Percentiles rank a stretch among this genome's conserved stretches.
These are phyloP conservation scores for Apotomis capreana DNA, from an alignment of 2,888 invertebrate genomes.

Conservation along the genomic window DNA sequence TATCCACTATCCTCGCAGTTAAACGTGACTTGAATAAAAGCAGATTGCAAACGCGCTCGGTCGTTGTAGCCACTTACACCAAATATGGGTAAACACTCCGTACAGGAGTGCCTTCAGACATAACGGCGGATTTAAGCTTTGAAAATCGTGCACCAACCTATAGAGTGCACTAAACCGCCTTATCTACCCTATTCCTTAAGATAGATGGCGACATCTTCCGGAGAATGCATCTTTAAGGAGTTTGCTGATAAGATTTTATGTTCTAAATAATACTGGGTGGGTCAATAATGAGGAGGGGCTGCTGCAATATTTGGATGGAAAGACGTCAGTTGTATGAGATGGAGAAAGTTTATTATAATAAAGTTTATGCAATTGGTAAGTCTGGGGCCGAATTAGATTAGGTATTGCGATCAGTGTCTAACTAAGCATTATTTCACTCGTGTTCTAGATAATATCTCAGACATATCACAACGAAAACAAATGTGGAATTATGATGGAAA, in stretches of 20 bases:
- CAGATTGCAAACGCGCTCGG: slow-evolving; percentile 46
- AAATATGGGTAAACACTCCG: slow-evolving; percentile 45
- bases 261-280: slow-evolving; percentile 61
- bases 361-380: neutral
- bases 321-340: neutral
- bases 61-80: slow-evolving; percentile 43
- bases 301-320: slow-evolving; percentile 19
- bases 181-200: slow-evolving; percentile 75
- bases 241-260: slow-evolving; percentile 72
- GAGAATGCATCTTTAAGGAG: slow-evolving; percentile 71
- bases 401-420: too few relatives aligned
- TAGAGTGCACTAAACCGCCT: slow-evolving; percentile 69
- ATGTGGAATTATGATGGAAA: too few relatives aligned
- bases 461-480: too few relatives aligned
- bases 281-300: slow-evolving; percentile 52
- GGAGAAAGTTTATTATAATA: neutral
- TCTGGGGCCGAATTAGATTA: too few relatives aligned
- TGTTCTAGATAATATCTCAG: too few relatives aligned
- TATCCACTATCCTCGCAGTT: slow-evolving; percentile 36
- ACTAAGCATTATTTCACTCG: too few relatives aligned
- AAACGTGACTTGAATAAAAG: slow-evolving; percentile 43
- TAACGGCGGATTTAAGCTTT: slow-evolving; percentile 62
- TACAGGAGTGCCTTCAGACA: slow-evolving; percentile 54
- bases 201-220: slow-evolving; percentile 68
- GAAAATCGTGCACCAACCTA: slow-evolving; percentile 63